Conservation (phyloP, 2,113 vertebrate species). For the Ardeotis arabs region DNA sequence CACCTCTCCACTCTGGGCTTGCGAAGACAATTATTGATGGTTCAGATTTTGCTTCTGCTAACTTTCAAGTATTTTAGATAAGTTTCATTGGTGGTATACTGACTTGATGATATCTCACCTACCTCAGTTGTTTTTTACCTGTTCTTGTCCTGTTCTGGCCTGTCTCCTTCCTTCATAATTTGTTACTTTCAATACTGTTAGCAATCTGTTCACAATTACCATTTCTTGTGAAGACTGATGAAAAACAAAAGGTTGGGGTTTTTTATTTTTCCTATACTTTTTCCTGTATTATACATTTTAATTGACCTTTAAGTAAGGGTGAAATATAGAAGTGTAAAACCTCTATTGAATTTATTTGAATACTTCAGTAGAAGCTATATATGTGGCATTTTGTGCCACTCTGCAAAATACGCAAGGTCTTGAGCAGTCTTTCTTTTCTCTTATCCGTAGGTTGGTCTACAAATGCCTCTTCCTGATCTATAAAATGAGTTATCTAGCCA, state of each 20-base stretch:
- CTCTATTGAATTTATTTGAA: neutral
- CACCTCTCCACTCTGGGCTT: neutral
- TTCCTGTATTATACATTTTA: neutral
- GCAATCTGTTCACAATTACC: neutral
- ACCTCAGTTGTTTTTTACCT: neutral
- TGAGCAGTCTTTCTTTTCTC: neutral
- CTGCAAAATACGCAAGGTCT: neutral
- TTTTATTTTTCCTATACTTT: neutral
- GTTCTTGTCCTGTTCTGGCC: neutral
- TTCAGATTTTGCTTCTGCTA: neutral
- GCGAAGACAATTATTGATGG: neutral
- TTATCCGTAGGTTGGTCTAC: constrained; percentile 75
- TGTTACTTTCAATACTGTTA: neutral
- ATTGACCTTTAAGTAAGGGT: neutral
- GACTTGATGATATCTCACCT: neutral
- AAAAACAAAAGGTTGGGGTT: neutral
- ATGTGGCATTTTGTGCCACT: neutral
- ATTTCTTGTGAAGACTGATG: neutral
- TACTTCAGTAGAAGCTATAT: neutral
- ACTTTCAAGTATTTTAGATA: neutral
- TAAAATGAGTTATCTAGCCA: constrained; percentile 80
- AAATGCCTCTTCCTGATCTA: constrained; percentile 82
- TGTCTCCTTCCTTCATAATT: neutral
- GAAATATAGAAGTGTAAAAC: neutral
- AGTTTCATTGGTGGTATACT: neutral